Conservation (phyloP, 2,797 vertebrate genomes). For the Cynopterus sphinx region DNA sequence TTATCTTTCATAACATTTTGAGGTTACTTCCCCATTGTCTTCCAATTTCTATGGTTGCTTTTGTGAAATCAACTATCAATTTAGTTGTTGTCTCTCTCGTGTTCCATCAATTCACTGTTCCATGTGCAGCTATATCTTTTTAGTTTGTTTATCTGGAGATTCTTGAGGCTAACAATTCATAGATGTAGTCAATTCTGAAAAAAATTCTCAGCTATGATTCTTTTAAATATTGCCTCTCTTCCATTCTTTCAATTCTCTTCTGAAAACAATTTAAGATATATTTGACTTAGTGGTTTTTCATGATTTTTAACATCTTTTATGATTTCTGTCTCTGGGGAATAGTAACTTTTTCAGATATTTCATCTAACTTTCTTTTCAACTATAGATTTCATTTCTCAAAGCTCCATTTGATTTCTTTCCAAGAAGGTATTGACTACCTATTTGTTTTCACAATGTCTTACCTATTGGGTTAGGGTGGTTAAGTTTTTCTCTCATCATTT, state of each 20-base stretch:
- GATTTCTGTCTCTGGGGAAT: not conserved
- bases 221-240: not conserved
- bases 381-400: not conserved
- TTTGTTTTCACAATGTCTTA: conserved; percentile 1
- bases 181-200: not conserved
- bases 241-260: not conserved
- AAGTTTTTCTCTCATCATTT: not conserved
- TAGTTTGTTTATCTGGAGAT: not conserved
- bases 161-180: not conserved
- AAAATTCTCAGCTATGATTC: not conserved
- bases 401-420: not conserved
- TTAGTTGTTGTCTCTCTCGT: not conserved
- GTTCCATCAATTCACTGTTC: not conserved
- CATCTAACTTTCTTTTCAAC: conserved; percentile 25
- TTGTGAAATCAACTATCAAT: not conserved
- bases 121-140: not conserved
- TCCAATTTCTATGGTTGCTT: not conserved
- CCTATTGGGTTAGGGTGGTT: not conserved
- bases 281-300: not conserved
- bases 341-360: not conserved
- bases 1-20: conserved; percentile 22
- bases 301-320: not conserved
- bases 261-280: not conserved
- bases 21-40: not conserved
- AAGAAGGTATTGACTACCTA: not conserved